Evolutionary conservation across 2,888 invertebrate genomes (phyloP), one percentile per base, ranked within the genome.

Genomic region (Pocota personata): DNA sequence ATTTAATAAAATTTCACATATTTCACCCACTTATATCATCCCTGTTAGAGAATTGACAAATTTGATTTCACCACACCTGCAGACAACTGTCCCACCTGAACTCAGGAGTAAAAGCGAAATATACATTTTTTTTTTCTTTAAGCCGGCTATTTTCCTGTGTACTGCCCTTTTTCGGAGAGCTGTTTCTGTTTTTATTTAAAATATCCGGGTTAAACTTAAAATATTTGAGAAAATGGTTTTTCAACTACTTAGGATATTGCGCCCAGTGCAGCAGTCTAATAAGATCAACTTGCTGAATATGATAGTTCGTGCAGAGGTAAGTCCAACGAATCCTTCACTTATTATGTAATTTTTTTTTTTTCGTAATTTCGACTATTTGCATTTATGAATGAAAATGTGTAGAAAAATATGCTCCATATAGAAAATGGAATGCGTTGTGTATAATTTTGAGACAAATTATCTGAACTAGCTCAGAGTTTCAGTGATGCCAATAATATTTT

Each of bases 191-290:
- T 55, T 55, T 30, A 5, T 37, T 67, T 52, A 10, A n/a, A 30
- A 52, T 40, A 43, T 8, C 8, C 10, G 2, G 46, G 30, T 52
- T 6, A 21, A n/a, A 57, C 35, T 21, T 37, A 57, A 10, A 73
- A 14, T 37, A 27, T 48, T 3, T 37, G n/a, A 6, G 10, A 76
- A 75, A 75, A 91, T 91, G 91, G 89, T 91, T 79, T 78, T 90
- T 75, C 89, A 90, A 78, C 40, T 90, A 72, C 76, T 91, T 35
- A 90, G 90, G 76, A 89, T 91, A 35, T 75, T 67, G 76, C 89
- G 89, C 37, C 89, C 89, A 62, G 84, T 90, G 66, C 91, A 90
- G 83, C 91, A 91, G 87, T 82, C 91, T 66, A 89, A 89, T 67
- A 89, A 89, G 84, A 87, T 84, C 55, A 87, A 83, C 64, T 89